These are phyloP conservation scores for Tortricodes alternella DNA, from an alignment of 2,888 invertebrate genomes.

Conservation along the genomic window DNA sequence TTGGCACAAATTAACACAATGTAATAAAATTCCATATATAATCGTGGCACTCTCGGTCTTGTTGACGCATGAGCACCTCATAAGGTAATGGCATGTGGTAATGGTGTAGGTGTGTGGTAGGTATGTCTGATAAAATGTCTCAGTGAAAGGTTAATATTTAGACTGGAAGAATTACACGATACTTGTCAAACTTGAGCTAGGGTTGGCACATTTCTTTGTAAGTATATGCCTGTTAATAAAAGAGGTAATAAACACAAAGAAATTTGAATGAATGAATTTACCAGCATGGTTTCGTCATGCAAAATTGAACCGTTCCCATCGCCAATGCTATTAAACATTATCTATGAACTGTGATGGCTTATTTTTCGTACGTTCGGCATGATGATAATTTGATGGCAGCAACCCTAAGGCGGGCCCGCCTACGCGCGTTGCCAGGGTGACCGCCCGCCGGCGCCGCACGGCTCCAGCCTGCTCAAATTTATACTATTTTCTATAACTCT, in stretches of 20 bases:
- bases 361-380: no score
- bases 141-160: background rate
- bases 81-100: no score
- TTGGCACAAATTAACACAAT: no score
- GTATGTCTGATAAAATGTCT: conserved; percentile 11
- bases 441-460: conserved; percentile 49
- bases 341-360: no score
- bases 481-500: background rate
- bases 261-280: no score
- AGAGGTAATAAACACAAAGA: no score
- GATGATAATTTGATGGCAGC: conserved; percentile 42
- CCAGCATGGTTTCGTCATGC: no score
- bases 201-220: conserved; percentile 3
- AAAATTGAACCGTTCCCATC: no score
- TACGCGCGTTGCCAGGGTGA: conserved; percentile 59
- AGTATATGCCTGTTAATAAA: no score
- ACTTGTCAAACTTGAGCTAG: conserved; percentile 1
- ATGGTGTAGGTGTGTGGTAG: no score
- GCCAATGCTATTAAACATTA: no score
- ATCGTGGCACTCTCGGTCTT: background rate
- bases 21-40: background rate
- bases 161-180: background rate
- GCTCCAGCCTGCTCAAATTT: conserved; percentile 38
- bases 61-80: background rate
- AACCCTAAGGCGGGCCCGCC: conserved; percentile 54